Evolutionary conservation across 2,113 vertebrate genomes (phyloP), one percentile per base, ranked within the genome.

Genomic region (Phylloscopus trochilus): DNA sequence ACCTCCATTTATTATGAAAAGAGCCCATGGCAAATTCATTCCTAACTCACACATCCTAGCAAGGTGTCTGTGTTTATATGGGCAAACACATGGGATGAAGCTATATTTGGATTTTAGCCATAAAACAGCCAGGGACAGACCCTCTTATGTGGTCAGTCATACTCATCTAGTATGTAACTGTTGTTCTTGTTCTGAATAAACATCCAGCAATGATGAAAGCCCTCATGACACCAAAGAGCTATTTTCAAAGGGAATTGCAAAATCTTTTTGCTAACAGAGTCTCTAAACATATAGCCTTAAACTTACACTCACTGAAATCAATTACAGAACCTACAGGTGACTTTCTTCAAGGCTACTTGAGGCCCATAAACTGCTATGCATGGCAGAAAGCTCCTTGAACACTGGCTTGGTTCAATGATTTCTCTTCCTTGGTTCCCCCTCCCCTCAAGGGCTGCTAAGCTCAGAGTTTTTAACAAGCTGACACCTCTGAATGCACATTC

Each of bases 41-140:
- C 63, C 79, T 55, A 66, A 47, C 46, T 76, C 79, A 70, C 67
- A 90, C 63, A 17, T 56, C 47, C 51, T 47, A 89, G 89, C 86
- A 93, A 96, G 83, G 90, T 93, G 90, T 79, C 76, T 92, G 68
- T 96, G 76, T 95, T 97, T 95, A 83, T 60, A 87, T 5, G 47
- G 83, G 88, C 88, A 90, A 73, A 69, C 80, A 80, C 73, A 70
- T 16, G 21, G 33, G 43, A 52, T 92, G 88, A 93, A 92, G 76
- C 59, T 90, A 16, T 93, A 88, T 86, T 93, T 96, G 94, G 90
- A 86, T 86, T 88, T 86, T 55, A 81, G 92, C 96, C 90, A 92
- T 52, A 51, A 58, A 94, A 59, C 51, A 77, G 55, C 51, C 47
- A 83, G 51, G 63, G 67, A 86, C 75, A 92, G 82, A 83, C 51